Percentiles rank a stretch among this genome's conserved stretches.
Conservation (phyloP, 23 tunicate species). For the Trididemnum clinides region DNA sequence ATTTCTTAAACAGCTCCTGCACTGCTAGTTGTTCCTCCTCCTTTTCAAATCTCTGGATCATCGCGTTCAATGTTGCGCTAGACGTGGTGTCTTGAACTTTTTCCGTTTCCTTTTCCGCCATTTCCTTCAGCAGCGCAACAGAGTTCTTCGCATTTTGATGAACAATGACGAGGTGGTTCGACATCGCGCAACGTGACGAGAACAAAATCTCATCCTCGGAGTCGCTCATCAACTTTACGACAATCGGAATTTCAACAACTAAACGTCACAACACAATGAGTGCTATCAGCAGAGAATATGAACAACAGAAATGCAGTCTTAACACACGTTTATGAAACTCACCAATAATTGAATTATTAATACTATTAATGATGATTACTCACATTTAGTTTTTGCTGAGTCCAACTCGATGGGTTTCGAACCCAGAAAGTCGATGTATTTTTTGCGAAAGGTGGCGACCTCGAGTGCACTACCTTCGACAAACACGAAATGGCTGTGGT, state of each 20-base stretch:
- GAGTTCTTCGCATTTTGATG: neutral
- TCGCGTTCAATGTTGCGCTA: too few species aligned
- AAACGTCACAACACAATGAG: too few species aligned
- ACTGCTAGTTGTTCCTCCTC: neutral
- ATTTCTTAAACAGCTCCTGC: neutral
- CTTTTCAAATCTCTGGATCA: neutral
- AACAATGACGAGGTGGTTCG: neutral
- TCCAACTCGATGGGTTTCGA: constrained; percentile 23
- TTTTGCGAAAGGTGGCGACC: neutral
- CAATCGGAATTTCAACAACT: constrained; percentile 9
- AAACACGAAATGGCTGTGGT: constrained; percentile 27
- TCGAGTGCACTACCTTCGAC: neutral
- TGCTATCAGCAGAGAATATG: neutral
- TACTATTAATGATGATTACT: neutral
- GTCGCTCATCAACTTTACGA: neutral
- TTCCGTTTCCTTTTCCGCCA: neutral
- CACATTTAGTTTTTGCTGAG: constrained; percentile 12
- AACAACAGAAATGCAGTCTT: neutral
- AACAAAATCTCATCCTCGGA: neutral
- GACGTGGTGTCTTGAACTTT: neutral
- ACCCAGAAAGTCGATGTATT: neutral
- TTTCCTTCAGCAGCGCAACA: neutral
- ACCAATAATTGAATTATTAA: too few species aligned
- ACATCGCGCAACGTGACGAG: neutral
- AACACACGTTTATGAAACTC: too few species aligned